These are phyloP conservation scores for Tetheella fluctuosa DNA, from an alignment of 2,888 invertebrate species.

Conservation along the genomic window DNA sequence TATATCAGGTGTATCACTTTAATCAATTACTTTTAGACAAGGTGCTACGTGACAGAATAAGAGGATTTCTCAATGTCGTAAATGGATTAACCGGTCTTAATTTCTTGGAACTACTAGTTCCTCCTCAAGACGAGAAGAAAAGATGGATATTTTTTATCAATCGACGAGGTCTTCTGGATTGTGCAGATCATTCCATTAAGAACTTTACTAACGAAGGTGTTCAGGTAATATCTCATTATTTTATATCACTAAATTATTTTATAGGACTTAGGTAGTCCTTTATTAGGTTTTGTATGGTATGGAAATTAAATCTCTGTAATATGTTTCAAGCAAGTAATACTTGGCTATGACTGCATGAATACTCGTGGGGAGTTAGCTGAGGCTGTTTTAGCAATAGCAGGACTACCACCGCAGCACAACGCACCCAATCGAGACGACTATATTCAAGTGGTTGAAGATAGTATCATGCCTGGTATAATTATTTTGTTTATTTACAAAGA, in stretches of 20 bases:
- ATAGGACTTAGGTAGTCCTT: no score
- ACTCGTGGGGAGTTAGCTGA: conserved; percentile 50
- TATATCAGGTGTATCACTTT: no score
- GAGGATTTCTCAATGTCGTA: conserved; percentile 49
- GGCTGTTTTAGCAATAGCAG: conserved; percentile 57
- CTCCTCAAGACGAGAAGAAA: conserved; percentile 47
- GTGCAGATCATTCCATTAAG: conserved; percentile 52
- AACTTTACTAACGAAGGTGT: conserved; percentile 59
- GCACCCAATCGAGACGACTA: conserved; percentile 59
- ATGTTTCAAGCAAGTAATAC: conserved; percentile 60
- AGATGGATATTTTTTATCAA: conserved; percentile 71
- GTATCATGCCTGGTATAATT: conserved; percentile 60
- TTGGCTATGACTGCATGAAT: conserved; percentile 67
- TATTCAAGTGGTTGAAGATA: conserved; percentile 46
- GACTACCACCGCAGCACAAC: conserved; percentile 71
- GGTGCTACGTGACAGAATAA: conserved; percentile 57
- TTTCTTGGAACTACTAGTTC: conserved; percentile 57
- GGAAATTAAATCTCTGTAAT: no score
- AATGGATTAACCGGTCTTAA: conserved; percentile 48
- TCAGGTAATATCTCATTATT: conserved; percentile 54
- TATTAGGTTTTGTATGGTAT: no score
- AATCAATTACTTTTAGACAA: no score
- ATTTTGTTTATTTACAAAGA: neutral
- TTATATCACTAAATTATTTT: no score
- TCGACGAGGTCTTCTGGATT: conserved; percentile 53